Evolutionary conservation across 2,888 invertebrate species (phyloP).

Genomic region (Volucella inanis): DNA sequence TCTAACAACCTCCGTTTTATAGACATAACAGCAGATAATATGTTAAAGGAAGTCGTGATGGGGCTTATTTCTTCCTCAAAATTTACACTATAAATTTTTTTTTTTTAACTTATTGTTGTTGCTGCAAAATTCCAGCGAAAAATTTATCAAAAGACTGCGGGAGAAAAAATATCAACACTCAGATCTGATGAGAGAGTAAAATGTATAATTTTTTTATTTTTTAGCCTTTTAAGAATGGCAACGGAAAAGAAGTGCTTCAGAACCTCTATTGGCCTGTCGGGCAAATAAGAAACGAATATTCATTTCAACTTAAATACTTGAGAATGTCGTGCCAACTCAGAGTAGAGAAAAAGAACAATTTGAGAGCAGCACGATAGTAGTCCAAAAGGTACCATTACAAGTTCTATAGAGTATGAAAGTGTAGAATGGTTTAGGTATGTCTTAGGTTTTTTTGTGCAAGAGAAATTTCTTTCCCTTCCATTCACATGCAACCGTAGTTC

Average conservation of each 20-base stretch:
- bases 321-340: constrained; percentile 20
- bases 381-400: neutral
- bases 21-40: neutral
- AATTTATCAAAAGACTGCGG: neutral
- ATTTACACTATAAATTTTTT: neutral
- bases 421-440: neutral
- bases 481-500: constrained; percentile 7
- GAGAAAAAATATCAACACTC: constrained; percentile 11
- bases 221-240: neutral
- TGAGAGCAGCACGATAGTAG: neutral
- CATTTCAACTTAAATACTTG: constrained; percentile 29
- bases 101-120: neutral
- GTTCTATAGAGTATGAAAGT: too few relatives aligned
- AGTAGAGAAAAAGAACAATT: neutral
- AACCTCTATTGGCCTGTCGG: constrained; percentile 31
- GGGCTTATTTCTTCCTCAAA: neutral
- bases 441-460: neutral
- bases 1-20: neutral
- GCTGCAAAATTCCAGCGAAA: neutral
- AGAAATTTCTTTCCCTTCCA: constrained; percentile 4
- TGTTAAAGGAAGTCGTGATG: constrained; percentile 2
- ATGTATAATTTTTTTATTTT: constrained; percentile 35
- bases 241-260: constrained; percentile 8
- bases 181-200: constrained; percentile 14
- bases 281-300: constrained; percentile 41